Evolutionary conservation across 2,888 invertebrate species (phyloP), one percentile per base, ranked within the genome.

Genomic region (Steinernema scapterisci): DNA sequence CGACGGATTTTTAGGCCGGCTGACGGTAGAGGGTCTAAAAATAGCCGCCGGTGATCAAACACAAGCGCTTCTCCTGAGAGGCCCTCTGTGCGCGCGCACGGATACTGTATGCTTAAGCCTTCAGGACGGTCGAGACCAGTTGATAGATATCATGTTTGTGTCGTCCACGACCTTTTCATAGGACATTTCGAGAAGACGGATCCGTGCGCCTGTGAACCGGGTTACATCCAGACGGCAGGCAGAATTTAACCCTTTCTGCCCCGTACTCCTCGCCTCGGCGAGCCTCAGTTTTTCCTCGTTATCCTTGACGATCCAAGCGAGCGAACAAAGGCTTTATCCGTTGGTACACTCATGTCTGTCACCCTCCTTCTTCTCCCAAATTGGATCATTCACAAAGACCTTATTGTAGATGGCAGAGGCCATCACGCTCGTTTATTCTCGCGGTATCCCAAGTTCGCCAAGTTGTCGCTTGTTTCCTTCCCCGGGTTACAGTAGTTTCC

Each of bases 351-450:
- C 63, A 21, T 31, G 63, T 25, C 63, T 63, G 63, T 63, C 63
- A 31, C 38, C 63, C 63, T 63, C 63, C 31, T 31, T 63, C 63
- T 38, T 25, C 31, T n/a, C 63, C 63, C 31, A 63, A 63, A 63
- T 63, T 63, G 63, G 63, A 63, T 63, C 63, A 63, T 27, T 31
- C 63, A 63, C 63, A 63, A 63, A 63, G 63, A 63, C 63, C 63
- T 63, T 63, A 63, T 63, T 63, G 63, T 63, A 63, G 31, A 31
- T 63, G 63, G 63, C 31, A 63, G 63, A 63, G 63, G 63, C 63
- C 63, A 63, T 63, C 63, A 63, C 63, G 63, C 63, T 63, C 27
- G 38, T 63, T 25, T 63, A 63, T 63, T 63, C 63, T 5, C 27
- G 63, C 63, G 16, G 11, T 63, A 27, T 13, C 25, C 63, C 27